Evolutionary conservation across 1,140 invertebrate genomes (phyloP).

Genomic region (Drosophila lini): DNA sequence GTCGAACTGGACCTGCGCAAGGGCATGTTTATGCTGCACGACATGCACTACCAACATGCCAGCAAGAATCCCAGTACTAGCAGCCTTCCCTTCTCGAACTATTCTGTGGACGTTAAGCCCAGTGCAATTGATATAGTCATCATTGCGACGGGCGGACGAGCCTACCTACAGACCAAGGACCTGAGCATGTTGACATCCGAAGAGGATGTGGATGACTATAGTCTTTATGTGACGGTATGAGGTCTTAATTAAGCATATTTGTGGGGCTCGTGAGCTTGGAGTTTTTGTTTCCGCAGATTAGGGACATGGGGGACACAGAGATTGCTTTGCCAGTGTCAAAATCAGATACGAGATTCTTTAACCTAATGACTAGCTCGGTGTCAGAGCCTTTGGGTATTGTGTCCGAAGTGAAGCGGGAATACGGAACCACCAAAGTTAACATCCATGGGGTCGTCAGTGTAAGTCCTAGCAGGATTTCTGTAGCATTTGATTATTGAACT

Average conservation of each 20-base stretch:
- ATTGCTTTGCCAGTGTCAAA: slow-evolving; percentile 91
- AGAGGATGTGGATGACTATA: slow-evolving; percentile 65
- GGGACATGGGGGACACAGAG: slow-evolving; percentile 84
- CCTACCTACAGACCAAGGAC: slow-evolving; percentile 78
- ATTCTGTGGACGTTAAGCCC: slow-evolving; percentile 36
- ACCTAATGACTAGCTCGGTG: slow-evolving; percentile 86
- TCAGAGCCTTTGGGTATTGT: slow-evolving; percentile 89
- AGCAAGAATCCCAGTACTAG: neutral
- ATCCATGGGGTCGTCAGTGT: slow-evolving; percentile 78
- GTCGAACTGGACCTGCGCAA: slow-evolving; percentile 87
- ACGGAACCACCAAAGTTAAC: slow-evolving; percentile 89
- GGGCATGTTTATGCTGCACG: slow-evolving; percentile 85
- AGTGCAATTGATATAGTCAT: slow-evolving; percentile 56
- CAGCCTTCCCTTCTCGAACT: slow-evolving; percentile 32
- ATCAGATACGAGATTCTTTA: slow-evolving; percentile 95
- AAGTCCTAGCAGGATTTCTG: slow-evolving; percentile 8
- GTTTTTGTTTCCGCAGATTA: slow-evolving; percentile 37
- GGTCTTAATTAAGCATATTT: neutral
- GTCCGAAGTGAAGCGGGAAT: slow-evolving; percentile 89
- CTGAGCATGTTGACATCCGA: slow-evolving; percentile 44
- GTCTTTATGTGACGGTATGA: slow-evolving; percentile 67
- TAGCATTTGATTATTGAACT: neutral
- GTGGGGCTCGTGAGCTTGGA: fast-evolving
- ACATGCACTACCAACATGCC: slow-evolving; percentile 58
- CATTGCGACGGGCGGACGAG: slow-evolving; percentile 74